These are phyloP conservation scores for Menura novaehollandiae DNA, from an alignment of 2,113 vertebrate species.

Conservation along the genomic window DNA sequence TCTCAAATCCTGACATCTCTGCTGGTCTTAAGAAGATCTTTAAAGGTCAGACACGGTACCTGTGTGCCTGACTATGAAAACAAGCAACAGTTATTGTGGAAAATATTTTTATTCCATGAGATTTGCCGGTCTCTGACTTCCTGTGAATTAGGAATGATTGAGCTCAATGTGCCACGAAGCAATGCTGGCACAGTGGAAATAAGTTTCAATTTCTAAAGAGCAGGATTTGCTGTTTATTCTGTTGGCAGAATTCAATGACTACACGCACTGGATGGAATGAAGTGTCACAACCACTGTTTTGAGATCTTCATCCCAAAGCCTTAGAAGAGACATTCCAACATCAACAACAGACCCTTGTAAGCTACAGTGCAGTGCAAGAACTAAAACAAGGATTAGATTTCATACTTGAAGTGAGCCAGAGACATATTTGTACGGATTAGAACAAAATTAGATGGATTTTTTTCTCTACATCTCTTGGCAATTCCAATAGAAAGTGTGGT, in stretches of 20 bases:
- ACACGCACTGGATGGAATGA: neutral
- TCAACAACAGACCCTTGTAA: neutral
- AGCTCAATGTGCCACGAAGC: neutral
- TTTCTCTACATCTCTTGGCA: neutral
- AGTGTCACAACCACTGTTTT: neutral
- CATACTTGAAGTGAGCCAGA: neutral
- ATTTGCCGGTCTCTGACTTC: neutral
- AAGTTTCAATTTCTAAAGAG: neutral
- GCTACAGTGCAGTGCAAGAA: neutral
- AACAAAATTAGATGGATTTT: accelerated
- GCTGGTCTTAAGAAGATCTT: neutral
- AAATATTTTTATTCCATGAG: neutral
- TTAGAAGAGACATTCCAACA: neutral
- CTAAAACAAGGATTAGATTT: neutral
- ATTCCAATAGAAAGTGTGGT: neutral
- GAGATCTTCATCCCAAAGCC: neutral
- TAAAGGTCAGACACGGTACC: neutral
- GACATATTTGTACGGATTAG: neutral
- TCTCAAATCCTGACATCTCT: neutral
- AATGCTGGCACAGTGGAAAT: neutral
- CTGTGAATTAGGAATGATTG: neutral
- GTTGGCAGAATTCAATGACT: neutral
- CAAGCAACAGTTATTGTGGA: neutral
- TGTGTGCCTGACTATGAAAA: neutral
- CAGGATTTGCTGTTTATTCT: neutral